Evolutionary conservation across 2,888 invertebrate species (phyloP).

Genomic region (Fragum whitleyi): DNA sequence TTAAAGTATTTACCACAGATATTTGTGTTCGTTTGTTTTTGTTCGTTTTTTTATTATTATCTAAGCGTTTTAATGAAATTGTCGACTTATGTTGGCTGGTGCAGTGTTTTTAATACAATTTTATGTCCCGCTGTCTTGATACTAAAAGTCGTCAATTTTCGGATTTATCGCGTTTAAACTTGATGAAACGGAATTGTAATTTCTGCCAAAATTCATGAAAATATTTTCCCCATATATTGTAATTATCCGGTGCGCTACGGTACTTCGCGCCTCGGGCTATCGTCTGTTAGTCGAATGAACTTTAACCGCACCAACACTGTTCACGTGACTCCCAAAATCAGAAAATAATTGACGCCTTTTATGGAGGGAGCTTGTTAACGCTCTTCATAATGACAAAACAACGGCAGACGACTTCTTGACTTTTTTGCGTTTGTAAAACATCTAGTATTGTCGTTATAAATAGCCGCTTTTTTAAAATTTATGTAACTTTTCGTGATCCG

Average conservation of each 20-base stretch:
- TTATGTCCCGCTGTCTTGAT: too few relatives aligned
- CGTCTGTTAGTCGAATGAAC: slow-evolving; percentile 32
- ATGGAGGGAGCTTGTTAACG: slow-evolving; percentile 9
- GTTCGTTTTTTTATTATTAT: too few relatives aligned
- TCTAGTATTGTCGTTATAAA: too few relatives aligned
- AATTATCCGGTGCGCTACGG: slow-evolving; percentile 5
- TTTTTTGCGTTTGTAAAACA: too few relatives aligned
- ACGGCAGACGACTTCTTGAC: not conserved
- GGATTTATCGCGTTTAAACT: not conserved
- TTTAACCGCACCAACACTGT: slow-evolving; percentile 17
- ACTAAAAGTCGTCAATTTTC: not conserved
- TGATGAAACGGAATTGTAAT: slow-evolving; percentile 9
- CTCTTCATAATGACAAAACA: slow-evolving; percentile 6
- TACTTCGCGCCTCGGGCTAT: slow-evolving; percentile 9
- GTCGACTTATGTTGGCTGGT: too few relatives aligned
- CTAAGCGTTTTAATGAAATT: too few relatives aligned
- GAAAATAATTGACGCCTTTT: slow-evolving; percentile 26
- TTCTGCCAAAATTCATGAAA: not conserved
- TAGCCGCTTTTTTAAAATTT: too few relatives aligned
- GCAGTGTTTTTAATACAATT: too few relatives aligned
- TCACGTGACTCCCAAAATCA: slow-evolving; percentile 20
- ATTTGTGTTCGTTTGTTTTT: too few relatives aligned
- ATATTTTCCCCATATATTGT: slow-evolving; percentile 15
- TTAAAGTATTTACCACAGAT: too few relatives aligned
- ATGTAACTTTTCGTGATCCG: too few relatives aligned